Evolutionary conservation across 2,797 vertebrate genomes (phyloP), one percentile per base, ranked within the genome.

Genomic region (Setipinna tenuifilis): DNA sequence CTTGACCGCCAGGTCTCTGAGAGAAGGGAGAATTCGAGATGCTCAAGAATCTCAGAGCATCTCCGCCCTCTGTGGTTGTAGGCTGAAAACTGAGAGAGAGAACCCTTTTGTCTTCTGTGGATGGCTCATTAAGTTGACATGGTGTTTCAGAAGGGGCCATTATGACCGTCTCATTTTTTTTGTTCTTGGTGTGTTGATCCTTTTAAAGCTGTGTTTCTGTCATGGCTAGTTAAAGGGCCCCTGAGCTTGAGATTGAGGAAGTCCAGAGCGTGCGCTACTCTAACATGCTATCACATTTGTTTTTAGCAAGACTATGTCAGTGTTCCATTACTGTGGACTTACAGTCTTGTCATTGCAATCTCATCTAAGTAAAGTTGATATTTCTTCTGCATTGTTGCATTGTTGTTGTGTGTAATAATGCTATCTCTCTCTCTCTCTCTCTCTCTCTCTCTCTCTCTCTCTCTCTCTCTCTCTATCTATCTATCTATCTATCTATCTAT

Each of bases 381-480:
- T n/a, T 61, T 21, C 58, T 61, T 6, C 0, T 21, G 6, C 19
- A 21, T 6, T 57, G 17, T 2, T 57, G 3, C 14, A 14, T 14
- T 14, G 35, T 35, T 16, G 3, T 21, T 21, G 31, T 21, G 21
- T 78, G 16, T 71, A 19, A 48, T 46, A 81, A 54, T 41, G 46
- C 87, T 93, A 91, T 89, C 87, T 91, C 90, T 84, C 85, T 50
- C 85, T 84, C 88, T 68, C 87, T 85, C 35, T 21, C 2, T 71
- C 87, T 58, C 11, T 31, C 50, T 91, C 87, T 90, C 68, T n/a
- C 71, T 86, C 75, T 83, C 80, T 87, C 68, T 90, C 41, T 83
- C 82, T 85, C 35, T 57, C 11, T 83, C 61, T 21, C 81, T 87
- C 50, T 83, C 75, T 65, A n/a, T 65, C 19, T 65, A n/a, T 48